Base-by-base conservation (phyloP, 2,113 vertebrate genomes). In the Phalacrocorax brasilianus region DNA sequence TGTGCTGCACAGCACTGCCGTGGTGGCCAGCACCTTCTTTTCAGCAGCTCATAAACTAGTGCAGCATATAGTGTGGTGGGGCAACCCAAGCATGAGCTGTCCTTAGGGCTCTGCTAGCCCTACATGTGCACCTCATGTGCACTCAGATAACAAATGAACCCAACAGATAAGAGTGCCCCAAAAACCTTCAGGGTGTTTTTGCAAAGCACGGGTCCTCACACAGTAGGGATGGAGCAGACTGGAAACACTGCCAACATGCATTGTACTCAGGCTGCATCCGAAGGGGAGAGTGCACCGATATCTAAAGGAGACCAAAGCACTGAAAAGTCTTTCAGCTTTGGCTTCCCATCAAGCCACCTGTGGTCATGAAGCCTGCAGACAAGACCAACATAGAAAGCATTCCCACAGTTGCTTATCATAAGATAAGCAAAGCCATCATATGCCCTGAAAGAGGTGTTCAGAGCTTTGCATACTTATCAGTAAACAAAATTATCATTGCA, bases 361-460 rank as follows among this genome's bases (percentile, higher is more conserved):
- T 1, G 1, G 24, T 40, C 59, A 67, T 17, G 21, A 15, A 82
- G 58, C 21, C 62, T 61, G 38, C 38, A 71, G 33, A 53, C 12
- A 66, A 30, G 18, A 62, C 9, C 70, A 67, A 33, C 38, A 40
- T 4, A 58, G 26, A 14, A 32, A 71, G 13, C 3, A 5, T 40
- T 66, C 11, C 30, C 27, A 38, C 6, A 4, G 14, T 4, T 65
- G 19, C 26, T 71, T 44, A 23, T 22, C 24, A 15, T 9, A 66
- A 35, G 58, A 70, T 40, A 62, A 11, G 10, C 20, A 61, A 16
- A 89, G 35, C 18, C 40, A 78, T 23, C 19, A 42, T 8, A 50
- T 0, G 1, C 5, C 42, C 6, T 2, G 1, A 20, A 32, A 72
- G 20, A 75, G 32, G n/a, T 71, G 42, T 32, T 42, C n/a, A 62